Evolutionary conservation across 2,888 invertebrate genomes (phyloP), one percentile per base, ranked within the genome.

Genomic region (Sicus ferrugineus): DNA sequence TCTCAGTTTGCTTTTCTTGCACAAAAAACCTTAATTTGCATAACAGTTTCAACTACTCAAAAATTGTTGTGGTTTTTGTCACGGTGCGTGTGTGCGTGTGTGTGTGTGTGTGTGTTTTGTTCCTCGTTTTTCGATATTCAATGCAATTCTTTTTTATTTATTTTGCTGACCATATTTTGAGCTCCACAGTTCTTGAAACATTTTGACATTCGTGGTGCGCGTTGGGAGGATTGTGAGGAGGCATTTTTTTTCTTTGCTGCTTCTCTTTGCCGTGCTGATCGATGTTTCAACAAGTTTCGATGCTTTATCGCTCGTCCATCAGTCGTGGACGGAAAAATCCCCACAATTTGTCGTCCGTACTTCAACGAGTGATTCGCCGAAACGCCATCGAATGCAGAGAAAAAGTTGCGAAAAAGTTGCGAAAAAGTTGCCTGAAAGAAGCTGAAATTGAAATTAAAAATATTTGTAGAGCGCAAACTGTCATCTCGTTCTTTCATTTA

Each of bases 161-260:
- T 26, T 54, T 9, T 26, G 52, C 21, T 23, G 23, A 11, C 52
- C 52, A 54, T 54, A 54, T 54, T 54, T 54, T 26, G 21, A 54
- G 23, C 3, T 5, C 52, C n/a, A n/a, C n/a, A 48, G 16, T 48
- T 21, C 21, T 48, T 19, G 9, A 48, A 48, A 23, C 26, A 54
- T 54, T 54, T 54, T 54, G 52, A 54, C 52, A 54, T 54, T 54
- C 52, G 52, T 54, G 52, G 23, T 26, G 11, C 52, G 16, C 52
- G 16, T 16, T 11, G 2, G 26, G 9, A 14, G 7, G 9, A 21
- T 54, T 34, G 34, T 14, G 1, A 9, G 14, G 14, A 34, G 7
- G 34, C 9, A 14, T 9, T 34, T 34, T 34, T 34, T 9, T 34
- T 34, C 34, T 34, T 30, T 58, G 7, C 34, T 34, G 16, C 19